These are phyloP conservation scores for Bombus huntii DNA, from an alignment of 1,140 invertebrate genomes.

Conservation along the genomic window DNA sequence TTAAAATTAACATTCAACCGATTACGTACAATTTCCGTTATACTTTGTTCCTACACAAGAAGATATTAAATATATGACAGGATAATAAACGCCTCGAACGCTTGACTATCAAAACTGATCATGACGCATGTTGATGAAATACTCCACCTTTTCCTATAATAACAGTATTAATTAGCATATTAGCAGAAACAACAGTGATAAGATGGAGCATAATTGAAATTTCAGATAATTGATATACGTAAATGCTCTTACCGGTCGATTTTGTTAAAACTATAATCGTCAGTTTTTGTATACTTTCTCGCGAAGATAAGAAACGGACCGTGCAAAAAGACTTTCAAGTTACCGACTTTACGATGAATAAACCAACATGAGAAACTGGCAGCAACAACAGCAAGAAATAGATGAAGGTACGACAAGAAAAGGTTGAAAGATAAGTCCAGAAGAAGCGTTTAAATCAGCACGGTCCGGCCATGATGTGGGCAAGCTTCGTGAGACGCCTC, in stretches of 20 bases:
- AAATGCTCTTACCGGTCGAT: background rate
- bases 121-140: too few relatives aligned
- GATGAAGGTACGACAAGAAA: background rate
- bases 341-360: background rate
- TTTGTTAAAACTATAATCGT: background rate
- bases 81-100: too few relatives aligned
- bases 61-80: background rate
- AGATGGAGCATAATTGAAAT: background rate
- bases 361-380: background rate
- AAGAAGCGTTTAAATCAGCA: slow-evolving; percentile 59
- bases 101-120: too few relatives aligned
- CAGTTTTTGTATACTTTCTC: background rate
- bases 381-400: background rate
- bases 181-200: too few relatives aligned
- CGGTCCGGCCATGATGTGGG: slow-evolving; percentile 37
- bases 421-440: slow-evolving; percentile 8
- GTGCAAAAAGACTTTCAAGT: too few relatives aligned
- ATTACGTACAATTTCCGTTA: background rate
- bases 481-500: slow-evolving; percentile 60
- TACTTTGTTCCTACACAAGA: background rate
- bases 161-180: too few relatives aligned
- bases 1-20: background rate
- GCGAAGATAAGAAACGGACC: background rate
- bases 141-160: too few relatives aligned
- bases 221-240: background rate